Base-by-base conservation (phyloP, 2,888 invertebrate species). In the Theristus sp. region DNA sequence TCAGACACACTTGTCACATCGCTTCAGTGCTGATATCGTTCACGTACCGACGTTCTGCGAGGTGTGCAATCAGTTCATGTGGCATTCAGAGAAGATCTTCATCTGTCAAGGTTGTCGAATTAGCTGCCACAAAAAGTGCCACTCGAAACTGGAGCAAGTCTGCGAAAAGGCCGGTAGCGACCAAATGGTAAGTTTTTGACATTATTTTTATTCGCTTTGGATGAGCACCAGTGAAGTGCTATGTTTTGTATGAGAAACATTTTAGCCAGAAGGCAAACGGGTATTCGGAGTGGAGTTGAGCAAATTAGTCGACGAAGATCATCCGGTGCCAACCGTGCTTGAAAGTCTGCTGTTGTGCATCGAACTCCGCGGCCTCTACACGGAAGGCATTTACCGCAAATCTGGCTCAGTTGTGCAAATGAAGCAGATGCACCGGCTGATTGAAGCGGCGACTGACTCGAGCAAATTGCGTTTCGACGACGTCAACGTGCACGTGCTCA, bases 21-120 rank as follows among this genome's bases (percentile, higher is more conserved):
- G 84, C 61, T 91, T 90, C 77, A 82, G 85, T 60, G 77, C 86
- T 69, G 87, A 87, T 58, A 88, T 90, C 76, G 89, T 93, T 69
- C 91, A 89, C 78, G 91, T 93, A 71, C 89, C 90, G 22, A 93
- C 91, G 2, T 90, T 87, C 68, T 94, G 93, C 76, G 93, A 94
- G 77, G 85, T 89, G 64, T 93, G 91, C 78, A 71, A 65, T 66
- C 62, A 69, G 61, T 70, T 86, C 84, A 87, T 91, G 83, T 91
- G 91, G 91, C 89, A 91, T 61, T 85, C 90, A 64, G 91, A 91
- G 75, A 81, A 89, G 61, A 87, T 89, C 58, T 82, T 88, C 65
- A 84, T 83, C 60, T 83, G 83, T 71, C 81, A 81, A 75, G 80
- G 82, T 68, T 94, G 93, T 78, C 88, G 86, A 75, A 80, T 90